Evolutionary conservation across 2,113 vertebrate species (phyloP), one percentile per base, ranked within the genome.

Genomic region (Catagonus wagneri): DNA sequence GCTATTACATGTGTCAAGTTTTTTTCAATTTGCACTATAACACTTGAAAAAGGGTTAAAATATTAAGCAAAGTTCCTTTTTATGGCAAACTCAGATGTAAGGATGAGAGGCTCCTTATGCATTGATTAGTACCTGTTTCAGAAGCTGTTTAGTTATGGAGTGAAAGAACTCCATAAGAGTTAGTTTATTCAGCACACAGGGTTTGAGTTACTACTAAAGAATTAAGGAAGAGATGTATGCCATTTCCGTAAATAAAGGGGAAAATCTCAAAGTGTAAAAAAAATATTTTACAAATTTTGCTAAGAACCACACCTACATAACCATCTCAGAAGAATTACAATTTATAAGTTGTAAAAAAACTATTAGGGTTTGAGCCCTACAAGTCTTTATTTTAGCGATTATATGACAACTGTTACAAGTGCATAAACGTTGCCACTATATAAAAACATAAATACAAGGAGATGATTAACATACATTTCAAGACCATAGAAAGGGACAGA

Each of bases 101-200:
- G 90, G 39, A 92, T 36, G 80, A 91, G 50, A 78, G 32, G 27
- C 71, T 50, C n/a, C 79, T 78, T 63, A 87, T n/a, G 17, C n/a
- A 16, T 27, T 86, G 50, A 86, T 78, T 65, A 95, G 80, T 13
- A 78, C 29, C 34, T 83, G 22, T 50, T 60, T 89, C 29, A 81
- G 56, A 89, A 83, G 50, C 32, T 94, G 32, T 61, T 81, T 52
- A 85, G 34, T 93, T 92, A 69, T 7, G 60, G 36, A 76, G 17
- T 81, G 27, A 88, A 74, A 19, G 61, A 83, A 79, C n/a, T 83
- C 23, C 36, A 7, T 50, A 78, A 32, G 34, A 74, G 44, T 80
- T 12, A 79, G n/a, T 4, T 85, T 71, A 94, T 84, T 95, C 36
- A 90, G n/a, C 52, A 93, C 50, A 54, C 13, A 90, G 20, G 50